phyloP scores from a whole-genome alignment of 2,113 vertebrate genomes.

The Lampris megalopsis region DNA sequence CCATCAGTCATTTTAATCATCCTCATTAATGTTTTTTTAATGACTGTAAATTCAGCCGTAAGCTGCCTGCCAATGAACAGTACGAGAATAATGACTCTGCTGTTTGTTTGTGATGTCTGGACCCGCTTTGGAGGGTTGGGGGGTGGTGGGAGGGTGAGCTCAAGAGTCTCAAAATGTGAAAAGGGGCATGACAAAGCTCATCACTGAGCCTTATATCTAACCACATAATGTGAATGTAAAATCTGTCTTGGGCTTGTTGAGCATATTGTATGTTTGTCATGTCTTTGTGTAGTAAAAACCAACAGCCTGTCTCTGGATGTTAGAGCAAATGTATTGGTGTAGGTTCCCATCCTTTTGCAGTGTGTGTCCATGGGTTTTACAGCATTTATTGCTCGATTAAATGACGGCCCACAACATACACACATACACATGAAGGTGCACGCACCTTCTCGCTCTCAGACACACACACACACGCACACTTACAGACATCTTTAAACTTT shows the following conservation, averaged over 20 bases:
- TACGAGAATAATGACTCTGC: slow-evolving; percentile 55
- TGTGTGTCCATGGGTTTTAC: not conserved
- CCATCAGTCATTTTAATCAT: slow-evolving; percentile 67
- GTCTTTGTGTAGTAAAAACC: slow-evolving; percentile 24
- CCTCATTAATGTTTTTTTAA: slow-evolving; percentile 75
- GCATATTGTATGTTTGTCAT: slow-evolving; percentile 19
- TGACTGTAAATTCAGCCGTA: slow-evolving; percentile 48
- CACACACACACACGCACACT: no score
- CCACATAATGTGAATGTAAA: slow-evolving; percentile 7
- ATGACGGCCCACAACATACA: not conserved
- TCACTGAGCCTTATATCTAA: not conserved
- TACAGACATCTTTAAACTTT: not conserved
- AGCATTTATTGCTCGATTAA: slow-evolving; percentile 22
- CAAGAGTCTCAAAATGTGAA: slow-evolving; percentile 20
- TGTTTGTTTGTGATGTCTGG: slow-evolving; percentile 53
- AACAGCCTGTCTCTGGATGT: not conserved
- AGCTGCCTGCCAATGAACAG: slow-evolving; percentile 51
- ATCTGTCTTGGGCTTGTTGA: not conserved
- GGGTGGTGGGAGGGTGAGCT: slow-evolving; percentile 26
- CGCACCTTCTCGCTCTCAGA: not conserved
- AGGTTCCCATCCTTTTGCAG: no score
- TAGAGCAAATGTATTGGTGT: not conserved
- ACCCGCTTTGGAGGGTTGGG: slow-evolving; percentile 4
- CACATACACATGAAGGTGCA: not conserved
- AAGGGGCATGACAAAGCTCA: slow-evolving; percentile 6